These are phyloP conservation scores for Mythimna vitellina DNA, from an alignment of 2,888 invertebrate species.

Conservation along the genomic window DNA sequence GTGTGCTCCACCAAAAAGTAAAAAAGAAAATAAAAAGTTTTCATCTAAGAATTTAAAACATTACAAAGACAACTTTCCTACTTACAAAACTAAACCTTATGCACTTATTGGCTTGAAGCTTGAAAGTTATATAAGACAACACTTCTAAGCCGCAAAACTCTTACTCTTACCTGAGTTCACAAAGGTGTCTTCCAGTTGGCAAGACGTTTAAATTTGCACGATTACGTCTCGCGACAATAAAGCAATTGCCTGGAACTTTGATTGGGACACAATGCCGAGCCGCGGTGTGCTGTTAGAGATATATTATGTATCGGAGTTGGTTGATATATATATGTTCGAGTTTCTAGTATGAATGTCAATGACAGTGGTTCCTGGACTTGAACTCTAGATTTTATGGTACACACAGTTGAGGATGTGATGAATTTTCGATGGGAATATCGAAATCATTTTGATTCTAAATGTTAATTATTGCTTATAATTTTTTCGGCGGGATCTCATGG, in stretches of 20 bases:
- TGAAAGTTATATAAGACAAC: not conserved
- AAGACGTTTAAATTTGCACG: constrained; percentile 36
- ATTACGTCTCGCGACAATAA: constrained; percentile 48
- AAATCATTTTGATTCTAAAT: too few species aligned
- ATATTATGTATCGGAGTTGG: constrained; percentile 24
- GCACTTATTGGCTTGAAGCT: not conserved
- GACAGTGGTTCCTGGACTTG: constrained; percentile 26
- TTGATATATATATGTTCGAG: constrained; percentile 7
- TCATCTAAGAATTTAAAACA: not conserved
- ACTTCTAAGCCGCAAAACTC: not conserved
- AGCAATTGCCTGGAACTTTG: constrained; percentile 50
- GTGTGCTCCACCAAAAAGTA: too few species aligned
- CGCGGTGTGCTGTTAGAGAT: constrained; percentile 42
- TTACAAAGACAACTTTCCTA: not conserved
- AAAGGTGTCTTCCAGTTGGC: constrained; percentile 37
- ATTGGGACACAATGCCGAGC: constrained; percentile 53
- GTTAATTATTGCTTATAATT: too few species aligned
- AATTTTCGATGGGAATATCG: too few species aligned
- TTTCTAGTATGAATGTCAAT: constrained; percentile 43
- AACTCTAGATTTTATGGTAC: constrained; percentile 8
- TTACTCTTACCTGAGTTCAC: constrained; percentile 31
- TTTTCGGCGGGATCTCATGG: too few species aligned
- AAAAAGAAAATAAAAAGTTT: too few species aligned
- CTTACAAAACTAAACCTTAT: not conserved
- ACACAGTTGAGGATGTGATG: not conserved